A percentile compares a stretch with the other conserved stretches of the same genome.
Conservation (phyloP, 2,797 vertebrate species). For the Rhodeus uyekii region DNA sequence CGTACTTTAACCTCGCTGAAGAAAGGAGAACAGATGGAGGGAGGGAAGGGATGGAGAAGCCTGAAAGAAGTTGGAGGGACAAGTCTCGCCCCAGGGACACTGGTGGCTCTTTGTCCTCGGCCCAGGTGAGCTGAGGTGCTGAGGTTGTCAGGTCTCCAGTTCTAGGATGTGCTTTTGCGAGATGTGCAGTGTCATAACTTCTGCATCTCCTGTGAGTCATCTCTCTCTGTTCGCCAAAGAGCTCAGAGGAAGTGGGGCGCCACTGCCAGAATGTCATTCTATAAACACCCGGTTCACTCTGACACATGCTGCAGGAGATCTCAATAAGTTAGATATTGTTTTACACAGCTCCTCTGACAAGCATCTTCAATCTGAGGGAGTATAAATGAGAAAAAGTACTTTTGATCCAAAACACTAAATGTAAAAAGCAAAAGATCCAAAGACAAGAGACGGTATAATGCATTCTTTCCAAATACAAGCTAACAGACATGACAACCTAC, state of each 20-base stretch:
- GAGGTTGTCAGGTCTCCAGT: conserved; percentile 34
- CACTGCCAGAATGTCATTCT: conserved; percentile 15
- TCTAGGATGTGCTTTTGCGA: conserved; percentile 14
- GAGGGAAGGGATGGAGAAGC: conserved; percentile 10
- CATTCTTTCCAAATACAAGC: background rate
- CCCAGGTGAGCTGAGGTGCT: conserved; percentile 40
- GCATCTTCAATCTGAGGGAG: background rate
- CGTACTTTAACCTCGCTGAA: conserved; percentile 24
- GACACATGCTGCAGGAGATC: conserved; percentile 26
- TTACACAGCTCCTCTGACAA: conserved; percentile 20
- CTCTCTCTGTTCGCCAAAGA: conserved; percentile 15
- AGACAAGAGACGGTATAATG: background rate
- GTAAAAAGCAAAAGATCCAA: background rate
- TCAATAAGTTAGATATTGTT: conserved; percentile 28
- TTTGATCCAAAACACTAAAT: background rate
- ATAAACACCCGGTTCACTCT: conserved; percentile 18
- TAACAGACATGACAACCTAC: conserved; percentile 33
- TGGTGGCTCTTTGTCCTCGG: conserved; percentile 13
- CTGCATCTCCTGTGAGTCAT: conserved; percentile 43
- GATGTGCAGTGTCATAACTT: conserved; percentile 45
- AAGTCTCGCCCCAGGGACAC: conserved; percentile 19
- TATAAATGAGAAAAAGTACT: background rate
- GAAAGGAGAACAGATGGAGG: conserved; percentile 25
- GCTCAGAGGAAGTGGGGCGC: conserved; percentile 2
- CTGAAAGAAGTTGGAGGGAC: conserved; percentile 28